phyloP scores from a whole-genome alignment of 1,140 invertebrate genomes.

The Drosophila orena region DNA sequence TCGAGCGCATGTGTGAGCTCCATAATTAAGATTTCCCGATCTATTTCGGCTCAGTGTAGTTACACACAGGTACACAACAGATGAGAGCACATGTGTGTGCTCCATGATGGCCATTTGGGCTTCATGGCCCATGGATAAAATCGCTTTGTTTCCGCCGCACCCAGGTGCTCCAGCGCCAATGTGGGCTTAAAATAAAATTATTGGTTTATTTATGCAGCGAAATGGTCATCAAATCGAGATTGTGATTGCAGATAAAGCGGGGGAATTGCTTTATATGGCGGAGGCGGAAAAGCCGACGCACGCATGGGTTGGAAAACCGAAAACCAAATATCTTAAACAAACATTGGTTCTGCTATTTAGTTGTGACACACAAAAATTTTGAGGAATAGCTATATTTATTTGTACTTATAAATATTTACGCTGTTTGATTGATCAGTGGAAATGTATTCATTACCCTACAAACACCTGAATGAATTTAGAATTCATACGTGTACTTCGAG shows the following conservation, averaged over 20 bases:
- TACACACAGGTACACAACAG: constrained; percentile 9
- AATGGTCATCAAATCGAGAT: constrained; percentile 74
- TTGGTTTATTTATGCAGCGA: constrained; percentile 74
- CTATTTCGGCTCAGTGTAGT: constrained; percentile 1
- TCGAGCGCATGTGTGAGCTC: too few relatives aligned
- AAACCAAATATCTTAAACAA: background rate
- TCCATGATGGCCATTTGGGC: constrained; percentile 41
- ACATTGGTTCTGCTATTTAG: too few relatives aligned
- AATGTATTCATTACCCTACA: background rate
- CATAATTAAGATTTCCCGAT: background rate
- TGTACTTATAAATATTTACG: background rate
- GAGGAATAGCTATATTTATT: background rate
- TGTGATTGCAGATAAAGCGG: constrained; percentile 54
- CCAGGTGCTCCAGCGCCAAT: constrained; percentile 40
- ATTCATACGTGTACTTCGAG: background rate
- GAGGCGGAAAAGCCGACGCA: constrained; percentile 4
- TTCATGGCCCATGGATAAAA: constrained; percentile 50
- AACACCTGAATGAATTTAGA: background rate
- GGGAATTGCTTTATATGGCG: constrained; percentile 18
- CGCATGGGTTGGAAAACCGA: background rate
- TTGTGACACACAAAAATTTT: background rate
- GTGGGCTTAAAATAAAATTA: constrained; percentile 76
- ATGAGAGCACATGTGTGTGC: constrained; percentile 20
- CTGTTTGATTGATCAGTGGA: background rate
- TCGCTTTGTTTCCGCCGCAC: constrained; percentile 35